Conservation (phyloP, 37 sponge, comb jelly and placozoan species). For the Bolinopsis microptera region DNA sequence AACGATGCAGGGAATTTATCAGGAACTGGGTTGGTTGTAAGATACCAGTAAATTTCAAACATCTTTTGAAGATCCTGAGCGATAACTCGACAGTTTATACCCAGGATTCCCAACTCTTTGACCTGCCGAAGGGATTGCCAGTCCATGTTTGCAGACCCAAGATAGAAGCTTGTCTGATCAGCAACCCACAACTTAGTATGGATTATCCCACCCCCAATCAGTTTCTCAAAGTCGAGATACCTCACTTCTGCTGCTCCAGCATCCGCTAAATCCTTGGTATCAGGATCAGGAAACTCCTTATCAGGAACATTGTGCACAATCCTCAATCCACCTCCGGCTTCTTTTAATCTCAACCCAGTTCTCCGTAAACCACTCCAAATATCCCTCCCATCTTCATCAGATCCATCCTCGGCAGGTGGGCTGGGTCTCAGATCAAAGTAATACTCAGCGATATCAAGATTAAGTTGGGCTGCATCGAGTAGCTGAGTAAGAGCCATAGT, state of each 20-base stretch:
- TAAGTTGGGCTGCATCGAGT: slow-evolving; percentile 68
- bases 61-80: slow-evolving; percentile 78
- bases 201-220: slow-evolving; percentile 77
- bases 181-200: slow-evolving; percentile 91
- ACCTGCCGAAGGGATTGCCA: slow-evolving; percentile 91
- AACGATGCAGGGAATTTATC: slow-evolving; percentile 63
- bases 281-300: slow-evolving; percentile 67
- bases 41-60: slow-evolving; percentile 90
- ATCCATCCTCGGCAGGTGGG: background rate
- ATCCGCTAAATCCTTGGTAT: slow-evolving; percentile 68
- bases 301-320: slow-evolving; percentile 78
- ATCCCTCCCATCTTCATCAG: background rate
- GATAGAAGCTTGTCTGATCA: slow-evolving; percentile 78
- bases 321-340: slow-evolving; percentile 71
- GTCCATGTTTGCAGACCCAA: slow-evolving; percentile 94
- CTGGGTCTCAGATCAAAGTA: slow-evolving; percentile 79
- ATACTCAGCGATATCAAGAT: slow-evolving; percentile 85
- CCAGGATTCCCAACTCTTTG: slow-evolving; percentile 83
- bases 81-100: slow-evolving; percentile 75
- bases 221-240: slow-evolving; percentile 69
- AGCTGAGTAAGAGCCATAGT: slow-evolving; percentile 77
- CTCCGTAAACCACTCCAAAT: slow-evolving; percentile 69
- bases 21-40: slow-evolving; percentile 66
- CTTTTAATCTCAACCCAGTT: slow-evolving; percentile 5
- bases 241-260: slow-evolving; percentile 71